phyloP scores from a whole-genome alignment of 2,888 invertebrate species.

The Cryptophagus acutangulus region DNA sequence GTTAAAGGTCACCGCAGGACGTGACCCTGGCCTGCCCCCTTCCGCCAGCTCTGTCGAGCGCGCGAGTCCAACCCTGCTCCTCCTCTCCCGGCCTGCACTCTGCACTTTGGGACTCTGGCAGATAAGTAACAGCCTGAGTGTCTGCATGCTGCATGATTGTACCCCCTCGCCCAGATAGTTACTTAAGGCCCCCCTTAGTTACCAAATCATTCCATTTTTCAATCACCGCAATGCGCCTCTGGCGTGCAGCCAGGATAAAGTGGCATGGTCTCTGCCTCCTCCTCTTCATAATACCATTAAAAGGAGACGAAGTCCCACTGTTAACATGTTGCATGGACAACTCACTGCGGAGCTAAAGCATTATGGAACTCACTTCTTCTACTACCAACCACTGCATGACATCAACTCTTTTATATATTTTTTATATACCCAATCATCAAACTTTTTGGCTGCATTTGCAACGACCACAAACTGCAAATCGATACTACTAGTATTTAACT shows the following conservation, averaged over 20 bases:
- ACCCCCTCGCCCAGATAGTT: too few relatives aligned
- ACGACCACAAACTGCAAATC: slow-evolving; percentile 9
- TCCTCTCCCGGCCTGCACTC: slow-evolving; percentile 34
- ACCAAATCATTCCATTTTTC: slow-evolving; percentile 6
- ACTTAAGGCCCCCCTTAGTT: too few relatives aligned
- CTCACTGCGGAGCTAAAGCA: too few relatives aligned
- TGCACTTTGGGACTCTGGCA: slow-evolving; percentile 37
- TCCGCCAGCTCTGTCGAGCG: slow-evolving; percentile 43
- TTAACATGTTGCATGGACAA: slow-evolving; percentile 19
- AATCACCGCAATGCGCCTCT: slow-evolving; percentile 45
- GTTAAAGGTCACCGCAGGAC: slow-evolving; percentile 67
- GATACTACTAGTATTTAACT: slow-evolving; percentile 1
- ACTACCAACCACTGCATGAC: too few relatives aligned
- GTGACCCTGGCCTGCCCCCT: slow-evolving; percentile 61
- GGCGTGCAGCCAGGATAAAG: slow-evolving; percentile 31
- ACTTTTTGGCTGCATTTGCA: too few relatives aligned
- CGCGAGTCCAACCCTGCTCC: slow-evolving; percentile 40
- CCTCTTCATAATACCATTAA: background rate
- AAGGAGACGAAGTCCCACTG: slow-evolving; percentile 6
- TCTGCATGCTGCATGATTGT: slow-evolving; percentile 40
- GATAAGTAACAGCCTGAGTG: slow-evolving; percentile 43
- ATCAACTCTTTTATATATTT: too few relatives aligned
- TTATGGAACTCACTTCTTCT: too few relatives aligned
- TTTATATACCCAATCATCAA: too few relatives aligned
- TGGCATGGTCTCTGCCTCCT: slow-evolving; percentile 11